Percentiles rank a stretch among this genome's conserved stretches.
Conservation (phyloP, 1,140 invertebrate species). For the Papilio polyxenes region DNA sequence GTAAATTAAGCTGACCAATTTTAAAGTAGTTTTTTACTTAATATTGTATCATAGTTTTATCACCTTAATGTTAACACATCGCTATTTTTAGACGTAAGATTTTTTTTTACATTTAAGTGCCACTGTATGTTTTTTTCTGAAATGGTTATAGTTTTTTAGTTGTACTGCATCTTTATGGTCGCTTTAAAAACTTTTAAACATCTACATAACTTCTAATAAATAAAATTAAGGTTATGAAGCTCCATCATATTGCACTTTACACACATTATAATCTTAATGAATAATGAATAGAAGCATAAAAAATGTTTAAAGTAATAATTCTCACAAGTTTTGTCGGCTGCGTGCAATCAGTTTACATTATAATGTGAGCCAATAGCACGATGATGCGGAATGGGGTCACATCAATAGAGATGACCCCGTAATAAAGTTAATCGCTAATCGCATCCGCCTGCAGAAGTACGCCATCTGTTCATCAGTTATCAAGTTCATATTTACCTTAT, state of each 20-base stretch:
- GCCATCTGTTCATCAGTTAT: conserved; percentile 35
- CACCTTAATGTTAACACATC: neutral
- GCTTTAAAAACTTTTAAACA: too few relatives aligned
- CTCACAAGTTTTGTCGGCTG: neutral
- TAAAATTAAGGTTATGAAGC: too few relatives aligned
- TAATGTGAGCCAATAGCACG: conserved; percentile 18
- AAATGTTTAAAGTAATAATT: neutral
- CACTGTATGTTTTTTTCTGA: too few relatives aligned
- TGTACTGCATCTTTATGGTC: too few relatives aligned
- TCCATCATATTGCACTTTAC: neutral
- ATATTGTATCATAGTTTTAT: neutral
- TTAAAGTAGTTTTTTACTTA: neutral
- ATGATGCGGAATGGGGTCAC: conserved; percentile 23
- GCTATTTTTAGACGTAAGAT: too few relatives aligned
- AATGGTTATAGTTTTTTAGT: too few relatives aligned
- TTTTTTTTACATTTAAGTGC: too few relatives aligned
- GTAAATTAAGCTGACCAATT: neutral
- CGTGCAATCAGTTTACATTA: conserved; percentile 22
- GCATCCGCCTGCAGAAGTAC: conserved; percentile 11
- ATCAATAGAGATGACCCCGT: conserved; percentile 32
- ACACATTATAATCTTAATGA: neutral
- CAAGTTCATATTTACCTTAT: conserved; percentile 31
- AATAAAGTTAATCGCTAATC: conserved; percentile 32
- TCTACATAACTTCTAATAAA: too few relatives aligned
- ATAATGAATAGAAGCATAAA: neutral